Base-by-base conservation (phyloP, 2,797 vertebrate genomes). In the Pitangus sulphuratus region DNA sequence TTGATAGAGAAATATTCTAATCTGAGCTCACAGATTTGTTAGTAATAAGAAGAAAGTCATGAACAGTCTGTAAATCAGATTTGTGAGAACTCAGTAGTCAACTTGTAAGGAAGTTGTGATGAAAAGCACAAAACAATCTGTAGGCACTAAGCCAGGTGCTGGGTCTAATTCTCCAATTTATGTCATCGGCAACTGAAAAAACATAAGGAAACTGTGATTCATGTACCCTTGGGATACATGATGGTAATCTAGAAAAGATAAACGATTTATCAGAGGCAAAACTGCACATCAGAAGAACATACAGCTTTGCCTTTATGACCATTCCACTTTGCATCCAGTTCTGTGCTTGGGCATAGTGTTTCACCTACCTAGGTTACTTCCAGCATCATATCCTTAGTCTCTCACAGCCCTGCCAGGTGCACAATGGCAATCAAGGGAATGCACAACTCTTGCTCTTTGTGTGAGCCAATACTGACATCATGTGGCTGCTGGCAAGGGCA, bases 381-480 rank as follows among this genome's bases (percentile, higher is more conserved):
- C 37, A 56, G 51, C 16, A 33, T 42, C 44, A 1, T 4, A 13
- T 26, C 21, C 42, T 40, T 24, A 48, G 8, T 21, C n/a, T 58
- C 21, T 19, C 53, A 8, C 11, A 22, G 48, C 26, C 65, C 53
- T 60, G 18, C 11, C 3, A 2, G 12, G 6, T 56, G 4, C 20
- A 15, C 14, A 19, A 0, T 3, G 79, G 24, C 35, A 35, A 16
- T 12, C 15, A 17, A 16, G 13, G 35, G 42, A 75, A 45, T 2
- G 15, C 10, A 8, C 16, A 40, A 3, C 9, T 54, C 2, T 0
- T 28, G 64, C 8, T 22, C 1, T 37, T 89, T 64, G 16, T 39
- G 1, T 60, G 82, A 87, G 33, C 48, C 57, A 45, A 80, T 7
- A 90, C 61, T 92, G 96, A 79, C 93, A 94, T 65, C 95, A 6